Conservation (phyloP, 2,888 invertebrate species). For the Temnothorax unifasciatus region DNA sequence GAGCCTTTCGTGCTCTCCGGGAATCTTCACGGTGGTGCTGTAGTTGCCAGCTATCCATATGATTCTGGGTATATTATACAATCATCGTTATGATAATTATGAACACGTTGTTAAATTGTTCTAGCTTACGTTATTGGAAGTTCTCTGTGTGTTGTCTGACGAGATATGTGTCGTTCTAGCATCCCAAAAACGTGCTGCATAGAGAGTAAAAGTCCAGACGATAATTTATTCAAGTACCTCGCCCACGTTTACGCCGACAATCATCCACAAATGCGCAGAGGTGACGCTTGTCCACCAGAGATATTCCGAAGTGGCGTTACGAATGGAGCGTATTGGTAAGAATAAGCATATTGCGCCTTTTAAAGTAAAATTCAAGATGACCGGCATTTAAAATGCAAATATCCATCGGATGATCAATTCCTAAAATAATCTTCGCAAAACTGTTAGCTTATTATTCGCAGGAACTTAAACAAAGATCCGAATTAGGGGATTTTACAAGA, state of each 20-base stretch:
- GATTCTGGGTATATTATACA: constrained; percentile 90
- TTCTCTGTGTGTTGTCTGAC: not conserved
- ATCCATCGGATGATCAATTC: not conserved
- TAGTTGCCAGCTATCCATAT: constrained; percentile 99
- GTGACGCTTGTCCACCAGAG: constrained; percentile 91
- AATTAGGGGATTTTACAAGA: constrained; percentile 3
- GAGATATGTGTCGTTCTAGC: constrained; percentile 44
- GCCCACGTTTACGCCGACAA: constrained; percentile 92
- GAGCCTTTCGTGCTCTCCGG: constrained; percentile 97
- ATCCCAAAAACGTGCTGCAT: constrained; percentile 89
- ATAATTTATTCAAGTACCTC: constrained; percentile 92
- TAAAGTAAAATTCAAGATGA: not conserved
- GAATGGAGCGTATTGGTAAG: constrained; percentile 97
- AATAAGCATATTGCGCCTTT: constrained; percentile 77
- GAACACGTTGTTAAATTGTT: not conserved
- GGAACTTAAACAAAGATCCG: not conserved
- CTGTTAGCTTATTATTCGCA: constrained; percentile 29
- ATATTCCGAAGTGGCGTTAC: constrained; percentile 93
- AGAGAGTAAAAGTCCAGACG: constrained; percentile 93
- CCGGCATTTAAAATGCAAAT: not conserved
- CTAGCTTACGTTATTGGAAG: not conserved
- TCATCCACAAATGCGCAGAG: constrained; percentile 92
- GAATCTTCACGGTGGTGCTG: constrained; percentile 98
- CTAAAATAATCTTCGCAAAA: constrained; percentile 1
- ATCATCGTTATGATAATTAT: constrained; percentile 64